Percentiles rank a stretch among this genome's conserved stretches.
Conservation (phyloP, 2,888 invertebrate species). For the Trilocha varians region DNA sequence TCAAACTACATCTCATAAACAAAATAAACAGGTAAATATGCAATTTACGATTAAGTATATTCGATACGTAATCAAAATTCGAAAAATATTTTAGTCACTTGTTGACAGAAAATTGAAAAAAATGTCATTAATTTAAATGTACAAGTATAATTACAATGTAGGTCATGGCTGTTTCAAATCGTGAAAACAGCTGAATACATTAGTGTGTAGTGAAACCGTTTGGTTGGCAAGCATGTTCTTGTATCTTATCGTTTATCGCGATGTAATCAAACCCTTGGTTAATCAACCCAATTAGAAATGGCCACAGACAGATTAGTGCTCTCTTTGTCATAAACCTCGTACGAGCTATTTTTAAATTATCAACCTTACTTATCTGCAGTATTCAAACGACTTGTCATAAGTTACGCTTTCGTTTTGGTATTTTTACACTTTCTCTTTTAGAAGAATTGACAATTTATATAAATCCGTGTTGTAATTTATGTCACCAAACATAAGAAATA, state of each 20-base stretch:
- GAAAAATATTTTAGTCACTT: background rate
- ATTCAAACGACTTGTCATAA: too few relatives aligned
- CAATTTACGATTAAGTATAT: too few relatives aligned
- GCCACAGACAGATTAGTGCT: conserved; percentile 4
- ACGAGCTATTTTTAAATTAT: background rate
- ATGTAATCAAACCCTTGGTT: conserved; percentile 6
- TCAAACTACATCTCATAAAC: too few relatives aligned
- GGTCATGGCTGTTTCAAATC: conserved; percentile 23
- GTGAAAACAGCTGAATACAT: conserved; percentile 19
- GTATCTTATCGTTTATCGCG: conserved; percentile 22
- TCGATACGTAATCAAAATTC: too few relatives aligned
- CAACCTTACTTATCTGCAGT: background rate
- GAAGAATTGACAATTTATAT: background rate
- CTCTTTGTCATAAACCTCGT: background rate
- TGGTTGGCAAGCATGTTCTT: conserved; percentile 2
- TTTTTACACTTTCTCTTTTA: background rate
- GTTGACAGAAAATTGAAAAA: conserved; percentile 10
- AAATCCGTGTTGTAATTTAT: too few relatives aligned
- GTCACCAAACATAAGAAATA: too few relatives aligned
- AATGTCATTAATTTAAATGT: conserved; percentile 14
- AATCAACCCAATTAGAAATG: conserved; percentile 9
- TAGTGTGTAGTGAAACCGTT: conserved; percentile 7
- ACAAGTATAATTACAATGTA: conserved; percentile 19
- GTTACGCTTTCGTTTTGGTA: background rate
- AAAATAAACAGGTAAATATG: too few relatives aligned